Evolutionary conservation across 2,113 vertebrate species (phyloP), one percentile per base, ranked within the genome.

Genomic region (Halcyon senegalensis): DNA sequence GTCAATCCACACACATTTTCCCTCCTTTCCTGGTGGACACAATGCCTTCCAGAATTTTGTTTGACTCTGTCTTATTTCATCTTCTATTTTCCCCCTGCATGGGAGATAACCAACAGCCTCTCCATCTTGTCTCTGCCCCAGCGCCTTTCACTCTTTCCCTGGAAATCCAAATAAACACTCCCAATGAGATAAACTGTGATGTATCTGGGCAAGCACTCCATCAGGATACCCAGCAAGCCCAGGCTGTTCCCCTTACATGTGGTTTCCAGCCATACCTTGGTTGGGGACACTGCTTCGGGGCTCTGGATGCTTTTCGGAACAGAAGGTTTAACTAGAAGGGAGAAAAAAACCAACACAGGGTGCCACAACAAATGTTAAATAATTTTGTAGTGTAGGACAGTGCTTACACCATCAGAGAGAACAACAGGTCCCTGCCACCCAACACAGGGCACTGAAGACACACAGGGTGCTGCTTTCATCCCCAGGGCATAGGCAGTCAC

Each of bases 221-320:
- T 56, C 56, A 87, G 68, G 33, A 69, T 24, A 79, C 20, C 10
- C 8, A 76, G 35, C 16, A 56, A 78, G 24, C 43, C 58, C 77
- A 68, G 35, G 13, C 56, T 70, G 17, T 39, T 46, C 16, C 43
- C 5, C 13, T 81, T 5, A 18, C 30, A 31, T 17, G 43, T 60
- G 27, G 8, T 66, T 94, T 59, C 13, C 35, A n/a, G 37, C 35
- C 94, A 23, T 95, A 98, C 98, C 98, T 94, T 97, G 56, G 58
- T 64, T 1, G 96, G 96, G 15, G 97, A 97, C 11, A 87, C 27
- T 13, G 27, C 46, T 1, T 76, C 50, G 66, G 12, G 31, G 7
- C 33, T n/a, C 10, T 18, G 59, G 72, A 56, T 30, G 5, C 39
- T 62, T 53, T 94, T 89, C 0, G 27, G 31, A 85, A 31, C 70